Base-by-base conservation (phyloP, 2,888 invertebrate genomes). In the Sinohyriopsis cumingii region DNA sequence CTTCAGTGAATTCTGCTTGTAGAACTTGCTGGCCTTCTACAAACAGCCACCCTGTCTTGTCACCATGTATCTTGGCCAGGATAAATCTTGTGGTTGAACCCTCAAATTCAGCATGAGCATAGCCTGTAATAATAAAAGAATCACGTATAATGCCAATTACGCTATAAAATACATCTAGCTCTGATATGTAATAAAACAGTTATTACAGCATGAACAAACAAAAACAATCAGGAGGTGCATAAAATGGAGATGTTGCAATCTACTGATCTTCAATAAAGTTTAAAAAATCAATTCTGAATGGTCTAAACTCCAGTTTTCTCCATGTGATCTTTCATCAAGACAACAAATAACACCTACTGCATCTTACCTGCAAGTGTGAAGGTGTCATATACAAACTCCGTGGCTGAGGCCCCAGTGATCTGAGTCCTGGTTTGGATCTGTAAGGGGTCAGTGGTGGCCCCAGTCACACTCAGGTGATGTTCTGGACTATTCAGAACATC, bases 1-100 rank as follows among this genome's bases (percentile, higher is more conserved):
- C 84, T 55, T 81, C 81, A 22, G 79, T 73, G n/a, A 82, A 70
- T 25, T 84, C 82, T 19, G 84, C 82, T 53, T 75, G 71, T 5
- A 84, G 71, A 24, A 77, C 73, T 71, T 84, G 84, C 15, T 71
- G 12, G 12, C 71, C 63, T 22, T 76, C 69, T 6, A 83, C 76
- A 71, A 75, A 73, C n/a, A 84, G 22, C 69, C 80, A 81, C 19
- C 77, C 83, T 5, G 84, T 80, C 19, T 76, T 72, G 70, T 85
- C 85, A 3, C 85, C 85, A 33, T 69, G 15, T 28, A 85, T 69
- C 19, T 77, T 70, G 15, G 71, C 65, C 2, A 82, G 71, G 60
- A 66, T 65, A 18, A 85, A 63, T 20, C 71, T 71, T 28, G 81
- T 80, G 12, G 56, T 54, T 4, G 59, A 19, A 0, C 62, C 61